Conservation (phyloP, 2,797 vertebrate genomes). For the Apogon hyalosoma region DNA sequence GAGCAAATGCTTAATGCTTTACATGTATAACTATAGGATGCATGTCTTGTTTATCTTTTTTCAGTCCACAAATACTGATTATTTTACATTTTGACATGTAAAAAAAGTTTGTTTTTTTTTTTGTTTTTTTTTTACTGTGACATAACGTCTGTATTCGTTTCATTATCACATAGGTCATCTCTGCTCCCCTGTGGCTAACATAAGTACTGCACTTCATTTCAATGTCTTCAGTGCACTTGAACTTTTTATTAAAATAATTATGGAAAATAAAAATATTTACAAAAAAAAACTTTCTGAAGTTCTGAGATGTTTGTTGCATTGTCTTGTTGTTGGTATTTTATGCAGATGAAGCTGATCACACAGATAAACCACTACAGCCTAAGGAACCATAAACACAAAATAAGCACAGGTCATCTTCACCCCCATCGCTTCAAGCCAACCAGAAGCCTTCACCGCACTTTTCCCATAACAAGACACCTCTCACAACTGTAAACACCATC, state of each 20-base stretch:
- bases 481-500: constrained; percentile 15
- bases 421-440: constrained; percentile 77
- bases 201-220: constrained; percentile 40
- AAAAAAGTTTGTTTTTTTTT: not conserved
- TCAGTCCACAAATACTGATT: not conserved
- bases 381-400: constrained; percentile 77
- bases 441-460: constrained; percentile 40
- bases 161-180: constrained; percentile 15
- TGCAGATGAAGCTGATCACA: constrained; percentile 26
- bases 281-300: not conserved
- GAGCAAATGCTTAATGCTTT: too few relatives aligned
- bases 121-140: not conserved
- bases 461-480: constrained; percentile 76
- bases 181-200: constrained; percentile 62
- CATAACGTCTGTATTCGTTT: constrained; percentile 2
- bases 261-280: constrained; percentile 32
- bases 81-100: not conserved
- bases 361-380: constrained; percentile 23
- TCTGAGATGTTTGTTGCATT: constrained; percentile 3
- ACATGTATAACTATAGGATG: too few relatives aligned
- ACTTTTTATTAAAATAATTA: constrained; percentile 2
- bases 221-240: not conserved
- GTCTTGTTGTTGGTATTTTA: constrained; percentile 15
- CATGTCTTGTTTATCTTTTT: not conserved
- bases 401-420: constrained; percentile 61